Evolutionary conservation across 1,140 invertebrate genomes (phyloP).

Genomic region (Aphaenogaster floridana): DNA sequence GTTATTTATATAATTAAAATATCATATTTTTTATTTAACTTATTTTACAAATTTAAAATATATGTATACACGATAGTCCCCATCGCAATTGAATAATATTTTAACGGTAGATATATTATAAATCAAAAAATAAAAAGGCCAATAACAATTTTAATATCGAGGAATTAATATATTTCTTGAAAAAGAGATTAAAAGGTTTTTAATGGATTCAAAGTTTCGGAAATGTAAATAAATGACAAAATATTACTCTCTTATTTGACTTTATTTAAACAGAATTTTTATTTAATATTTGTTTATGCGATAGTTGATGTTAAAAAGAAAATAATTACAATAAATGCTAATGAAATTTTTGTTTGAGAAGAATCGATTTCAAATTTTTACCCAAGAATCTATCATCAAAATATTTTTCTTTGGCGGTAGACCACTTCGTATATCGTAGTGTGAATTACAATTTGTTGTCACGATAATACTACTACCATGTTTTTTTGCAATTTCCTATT

Average conservation of each 20-base stretch:
- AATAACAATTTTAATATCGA: constrained; percentile 12
- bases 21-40: constrained; percentile 50
- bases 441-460: constrained; percentile 40
- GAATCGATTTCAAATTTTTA: background rate
- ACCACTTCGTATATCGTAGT: background rate
- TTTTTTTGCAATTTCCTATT: constrained; percentile 11
- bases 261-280: background rate
- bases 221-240: constrained; percentile 23
- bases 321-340: background rate
- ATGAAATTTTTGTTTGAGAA: background rate
- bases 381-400: constrained; percentile 35
- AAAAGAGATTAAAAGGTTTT: background rate
- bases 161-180: background rate
- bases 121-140: background rate
- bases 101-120: constrained; percentile 20
- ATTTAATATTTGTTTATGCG: constrained; percentile 1
- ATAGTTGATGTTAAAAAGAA: background rate
- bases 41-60: constrained; percentile 46
- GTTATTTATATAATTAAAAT: constrained; percentile 48
- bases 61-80: background rate
- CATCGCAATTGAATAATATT: constrained; percentile 25
- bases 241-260: background rate
- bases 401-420: background rate
- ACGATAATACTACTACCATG: constrained; percentile 27
- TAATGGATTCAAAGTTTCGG: background rate